Conservation (phyloP, 2,797 vertebrate genomes). For the Distichodus sexfasciatus region DNA sequence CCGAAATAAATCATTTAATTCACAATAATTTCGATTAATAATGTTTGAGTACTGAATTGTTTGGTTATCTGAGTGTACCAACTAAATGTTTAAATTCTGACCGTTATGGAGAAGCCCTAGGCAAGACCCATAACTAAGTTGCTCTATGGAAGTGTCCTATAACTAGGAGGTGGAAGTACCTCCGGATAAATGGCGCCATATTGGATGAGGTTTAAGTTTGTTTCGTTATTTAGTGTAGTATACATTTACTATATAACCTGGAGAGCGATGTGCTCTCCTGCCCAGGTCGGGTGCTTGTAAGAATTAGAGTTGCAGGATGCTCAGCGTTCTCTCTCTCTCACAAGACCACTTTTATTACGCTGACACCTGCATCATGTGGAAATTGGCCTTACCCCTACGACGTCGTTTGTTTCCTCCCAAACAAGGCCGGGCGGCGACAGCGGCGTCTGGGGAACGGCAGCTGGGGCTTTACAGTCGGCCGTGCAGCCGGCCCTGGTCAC, state of each 20-base stretch:
- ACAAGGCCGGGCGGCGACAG: slow-evolving; percentile 59
- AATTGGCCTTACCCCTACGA: slow-evolving; percentile 69
- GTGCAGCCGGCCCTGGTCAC: slow-evolving; percentile 36
- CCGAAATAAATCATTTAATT: too few species aligned
- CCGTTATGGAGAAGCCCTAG: too few species aligned
- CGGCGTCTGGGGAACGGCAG: slow-evolving; percentile 53
- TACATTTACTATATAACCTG: background rate
- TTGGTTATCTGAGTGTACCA: too few species aligned
- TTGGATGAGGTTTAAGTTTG: too few species aligned
- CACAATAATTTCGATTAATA: too few species aligned
- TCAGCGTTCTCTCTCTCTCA: slow-evolving; percentile 40
- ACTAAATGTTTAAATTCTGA: too few species aligned
- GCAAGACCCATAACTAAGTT: too few species aligned
- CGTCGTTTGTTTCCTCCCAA: slow-evolving; percentile 67
- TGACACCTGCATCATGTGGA: slow-evolving; percentile 71
- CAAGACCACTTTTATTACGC: slow-evolving; percentile 64
- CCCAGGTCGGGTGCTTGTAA: slow-evolving; percentile 46
- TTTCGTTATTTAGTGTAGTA: too few species aligned
- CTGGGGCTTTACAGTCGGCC: slow-evolving; percentile 62
- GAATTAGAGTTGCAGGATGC: slow-evolving; percentile 57
- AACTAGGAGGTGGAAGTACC: too few species aligned
- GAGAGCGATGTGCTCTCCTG: background rate
- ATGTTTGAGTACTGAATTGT: too few species aligned
- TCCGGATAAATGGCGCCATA: too few species aligned
- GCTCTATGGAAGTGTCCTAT: too few species aligned